A percentile compares a stretch with the other conserved stretches of the same genome.
Conservation (phyloP, 2,797 vertebrate genomes). For the Myiothlypis chrysogaster region DNA sequence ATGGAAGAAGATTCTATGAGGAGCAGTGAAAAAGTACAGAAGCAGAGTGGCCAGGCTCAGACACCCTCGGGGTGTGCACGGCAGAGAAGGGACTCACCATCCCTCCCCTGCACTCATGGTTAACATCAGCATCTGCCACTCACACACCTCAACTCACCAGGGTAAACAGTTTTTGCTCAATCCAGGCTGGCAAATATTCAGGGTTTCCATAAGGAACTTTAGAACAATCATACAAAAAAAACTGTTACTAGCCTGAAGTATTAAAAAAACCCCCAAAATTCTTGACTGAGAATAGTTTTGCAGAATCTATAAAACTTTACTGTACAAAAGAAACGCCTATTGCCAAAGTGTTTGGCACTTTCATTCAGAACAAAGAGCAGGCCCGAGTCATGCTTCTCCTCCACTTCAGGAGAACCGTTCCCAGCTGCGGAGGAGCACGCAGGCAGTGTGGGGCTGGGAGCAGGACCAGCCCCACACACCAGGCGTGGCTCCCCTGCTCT, state of each 20-base stretch:
- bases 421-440: rapidly evolving
- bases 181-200: background rate
- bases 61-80: background rate
- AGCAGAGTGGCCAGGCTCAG: background rate
- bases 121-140: background rate
- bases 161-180: background rate
- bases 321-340: background rate
- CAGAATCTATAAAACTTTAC: background rate
- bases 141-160: background rate
- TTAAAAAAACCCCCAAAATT: background rate
- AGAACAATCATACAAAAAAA: background rate
- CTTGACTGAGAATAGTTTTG: background rate
- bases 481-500: background rate
- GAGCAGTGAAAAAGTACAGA: background rate
- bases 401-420: background rate
- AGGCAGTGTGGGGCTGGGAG: rapidly evolving
- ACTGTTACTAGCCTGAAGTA: background rate
- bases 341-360: background rate
- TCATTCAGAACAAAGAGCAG: background rate
- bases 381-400: background rate
- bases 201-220: background rate
- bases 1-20: background rate
- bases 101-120: background rate
- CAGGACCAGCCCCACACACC: background rate
- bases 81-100: background rate